phyloP scores from a whole-genome alignment of 2,113 vertebrate species.

The Benitochromis conjunctus region DNA sequence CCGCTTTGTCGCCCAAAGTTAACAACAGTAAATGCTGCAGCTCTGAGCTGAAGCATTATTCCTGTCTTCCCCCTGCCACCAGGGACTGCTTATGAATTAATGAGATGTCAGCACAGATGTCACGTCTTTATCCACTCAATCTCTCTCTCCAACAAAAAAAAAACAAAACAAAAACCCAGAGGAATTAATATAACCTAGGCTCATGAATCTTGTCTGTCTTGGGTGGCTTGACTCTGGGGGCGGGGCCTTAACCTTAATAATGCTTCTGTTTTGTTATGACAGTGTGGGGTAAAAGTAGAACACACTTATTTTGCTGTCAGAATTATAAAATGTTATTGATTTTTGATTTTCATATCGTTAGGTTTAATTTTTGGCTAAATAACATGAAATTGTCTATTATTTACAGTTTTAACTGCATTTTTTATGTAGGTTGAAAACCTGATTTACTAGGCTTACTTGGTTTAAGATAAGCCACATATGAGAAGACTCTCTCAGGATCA shows the following conservation, averaged over 20 bases:
- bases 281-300: background rate
- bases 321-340: background rate
- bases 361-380: background rate
- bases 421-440: background rate
- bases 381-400: background rate
- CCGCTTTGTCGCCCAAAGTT: constrained; percentile 31
- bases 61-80: constrained; percentile 23
- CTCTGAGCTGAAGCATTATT: constrained; percentile 30
- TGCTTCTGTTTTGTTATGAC: constrained; percentile 15
- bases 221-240: background rate
- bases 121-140: constrained; percentile 60
- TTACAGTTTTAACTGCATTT: background rate
- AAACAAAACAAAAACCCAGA: background rate
- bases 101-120: constrained; percentile 61
- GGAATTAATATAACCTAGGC: background rate
- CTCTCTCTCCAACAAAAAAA: constrained; percentile 9
- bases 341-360: background rate
- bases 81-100: constrained; percentile 61
- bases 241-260: constrained; percentile 6
- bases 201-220: constrained; percentile 28
- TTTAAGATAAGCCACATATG: background rate
- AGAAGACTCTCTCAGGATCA: background rate
- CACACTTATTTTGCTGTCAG: background rate
- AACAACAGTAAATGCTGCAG: constrained; percentile 31
- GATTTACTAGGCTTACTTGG: background rate